Percentiles rank a stretch among this genome's conserved stretches.
phyloP scores from a whole-genome alignment of 2,888 invertebrate species.

The Chloromyia formosa region DNA sequence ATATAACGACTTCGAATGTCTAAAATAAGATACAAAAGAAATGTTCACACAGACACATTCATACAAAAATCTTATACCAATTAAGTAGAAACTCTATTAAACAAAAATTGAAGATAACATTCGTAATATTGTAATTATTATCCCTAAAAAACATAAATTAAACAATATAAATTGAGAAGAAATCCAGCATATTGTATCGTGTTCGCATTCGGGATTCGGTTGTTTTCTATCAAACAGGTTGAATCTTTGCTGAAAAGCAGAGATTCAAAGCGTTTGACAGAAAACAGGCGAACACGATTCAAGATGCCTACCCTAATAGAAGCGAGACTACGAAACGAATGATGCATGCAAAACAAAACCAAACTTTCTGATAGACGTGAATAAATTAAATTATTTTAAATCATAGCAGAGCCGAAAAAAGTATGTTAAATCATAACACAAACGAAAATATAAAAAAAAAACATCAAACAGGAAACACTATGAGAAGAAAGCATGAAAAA shows the following conservation, averaged over 20 bases:
- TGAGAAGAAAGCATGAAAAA: conserved; percentile 34
- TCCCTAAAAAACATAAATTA: conserved; percentile 15
- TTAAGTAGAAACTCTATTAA: conserved; percentile 28
- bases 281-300: no score
- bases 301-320: no score
- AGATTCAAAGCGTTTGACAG: conserved; percentile 5
- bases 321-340: no score
- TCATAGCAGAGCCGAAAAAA: conserved; percentile 41
- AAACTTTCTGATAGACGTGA: conserved; percentile 49
- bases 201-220: no score
- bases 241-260: no score
- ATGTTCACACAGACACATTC: conserved; percentile 12
- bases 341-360: conserved; percentile 45
- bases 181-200: background rate
- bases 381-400: conserved; percentile 44
- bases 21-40: background rate
- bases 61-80: conserved; percentile 3
- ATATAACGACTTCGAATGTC: background rate
- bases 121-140: conserved; percentile 30
- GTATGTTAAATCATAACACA: conserved; percentile 6
- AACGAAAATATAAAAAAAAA: conserved; percentile 46
- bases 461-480: conserved; percentile 43
- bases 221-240: no score
- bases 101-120: conserved; percentile 16
- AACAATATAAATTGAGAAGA: background rate